Evolutionary conservation across 2,888 invertebrate species (phyloP).

Genomic region (Parnassius apollo): DNA sequence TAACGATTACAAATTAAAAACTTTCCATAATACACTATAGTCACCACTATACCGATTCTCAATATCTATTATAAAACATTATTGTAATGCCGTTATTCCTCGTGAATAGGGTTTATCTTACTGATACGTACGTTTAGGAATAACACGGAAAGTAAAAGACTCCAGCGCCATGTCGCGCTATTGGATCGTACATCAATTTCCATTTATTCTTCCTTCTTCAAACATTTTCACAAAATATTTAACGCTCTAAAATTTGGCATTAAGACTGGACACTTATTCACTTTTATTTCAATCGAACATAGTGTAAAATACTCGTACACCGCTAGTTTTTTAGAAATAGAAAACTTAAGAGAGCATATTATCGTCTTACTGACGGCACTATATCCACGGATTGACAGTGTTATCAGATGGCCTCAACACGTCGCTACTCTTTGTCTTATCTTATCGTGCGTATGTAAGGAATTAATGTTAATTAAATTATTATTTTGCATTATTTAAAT

Average conservation of each 20-base stretch:
- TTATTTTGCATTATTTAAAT: conserved; percentile 28
- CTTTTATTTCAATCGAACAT: conserved; percentile 8
- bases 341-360: conserved; percentile 36
- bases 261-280: conserved; percentile 5
- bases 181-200: conserved; percentile 55
- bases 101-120: neutral
- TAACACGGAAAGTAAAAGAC: conserved; percentile 61
- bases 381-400: conserved; percentile 54
- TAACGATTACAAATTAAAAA: too few relatives aligned
- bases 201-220: conserved; percentile 53
- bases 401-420: conserved; percentile 64
- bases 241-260: neutral
- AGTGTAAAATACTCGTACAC: conserved; percentile 1
- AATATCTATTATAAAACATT: too few relatives aligned
- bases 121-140: conserved; percentile 64
- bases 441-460: conserved; percentile 64
- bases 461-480: conserved; percentile 43
- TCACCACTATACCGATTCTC: too few relatives aligned
- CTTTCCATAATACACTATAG: too few relatives aligned
- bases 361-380: conserved; percentile 67
- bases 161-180: conserved; percentile 66
- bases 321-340: conserved; percentile 14
- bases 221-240: conserved; percentile 32
- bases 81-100: too few relatives aligned
- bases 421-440: conserved; percentile 67